Evolutionary conservation across 1,140 invertebrate species (phyloP), one percentile per base, ranked within the genome.

Genomic region (Trypoxylus dichotomus): DNA sequence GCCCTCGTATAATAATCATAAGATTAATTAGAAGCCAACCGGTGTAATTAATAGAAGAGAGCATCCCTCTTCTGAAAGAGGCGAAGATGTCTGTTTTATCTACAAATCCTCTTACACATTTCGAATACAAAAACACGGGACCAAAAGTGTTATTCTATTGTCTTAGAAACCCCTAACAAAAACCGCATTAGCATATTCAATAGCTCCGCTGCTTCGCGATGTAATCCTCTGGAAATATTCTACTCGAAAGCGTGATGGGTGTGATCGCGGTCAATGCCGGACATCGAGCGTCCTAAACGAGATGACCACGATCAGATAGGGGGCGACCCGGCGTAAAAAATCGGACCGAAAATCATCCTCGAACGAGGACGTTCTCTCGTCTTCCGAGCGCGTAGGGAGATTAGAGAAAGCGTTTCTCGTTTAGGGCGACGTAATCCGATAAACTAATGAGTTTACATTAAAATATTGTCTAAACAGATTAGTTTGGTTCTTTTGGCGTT

Each of bases 381-480:
- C 6, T 6, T 54, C 15, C n/a, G 43, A 19, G 47, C 15, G 19
- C 7, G 15, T 5, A 7, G 10, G 15, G 47, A 54, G 47, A 54
- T 54, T 54, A 54, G 6, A 13, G 19, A 54, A 54, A 15, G 15
- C 15, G 47, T 54, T 54, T n/a, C 19, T 19, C 47, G 47, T 6
- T 54, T 71, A 32, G 13, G 29, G 68, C 37, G 13, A 72, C 68
- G 72, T 79, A 81, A 81, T 79, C 80, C 76, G 80, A 81, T 81
- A 79, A 78, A 71, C 79, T 81, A 81, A 81, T 81, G 80, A 81
- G 79, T 79, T 81, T 81, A 81, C 80, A 81, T 79, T 79, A 78
- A 78, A 80, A 78, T 76, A 80, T 80, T 81, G 80, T 81, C 79
- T 77, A 79, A 81, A 81, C 79, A 81, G 75, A 79, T 77, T 78